Percentiles rank a stretch among this genome's conserved stretches.
These are phyloP conservation scores for Aporophyla nigra DNA, from an alignment of 2,888 invertebrate genomes.

Conservation along the genomic window DNA sequence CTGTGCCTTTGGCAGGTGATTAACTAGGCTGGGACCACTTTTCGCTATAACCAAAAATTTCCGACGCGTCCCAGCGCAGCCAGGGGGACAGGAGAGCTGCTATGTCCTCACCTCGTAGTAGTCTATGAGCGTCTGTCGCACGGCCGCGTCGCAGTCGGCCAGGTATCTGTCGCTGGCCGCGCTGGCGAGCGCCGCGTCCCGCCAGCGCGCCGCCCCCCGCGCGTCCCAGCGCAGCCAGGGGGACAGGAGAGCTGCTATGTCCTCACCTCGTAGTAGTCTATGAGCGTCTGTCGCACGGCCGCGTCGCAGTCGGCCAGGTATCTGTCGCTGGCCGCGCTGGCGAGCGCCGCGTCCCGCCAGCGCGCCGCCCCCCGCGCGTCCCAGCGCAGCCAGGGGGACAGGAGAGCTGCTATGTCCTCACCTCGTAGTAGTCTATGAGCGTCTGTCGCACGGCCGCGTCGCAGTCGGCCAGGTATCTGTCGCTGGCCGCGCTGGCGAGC, in stretches of 20 bases:
- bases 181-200: constrained; percentile 90
- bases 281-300: constrained; percentile 82
- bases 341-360: constrained; percentile 92
- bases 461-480: constrained; percentile 91
- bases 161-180: constrained; percentile 92
- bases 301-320: constrained; percentile 90
- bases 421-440: constrained; percentile 81
- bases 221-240: constrained; percentile 42
- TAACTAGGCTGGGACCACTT: background rate
- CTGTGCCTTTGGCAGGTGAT: too few relatives aligned
- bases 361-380: constrained; percentile 78
- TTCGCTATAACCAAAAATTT: too few relatives aligned
- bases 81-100: constrained; percentile 51
- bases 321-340: constrained; percentile 91
- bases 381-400: too few relatives aligned
- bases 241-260: too few relatives aligned
- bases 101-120: too few relatives aligned
- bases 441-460: constrained; percentile 86
- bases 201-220: constrained; percentile 92
- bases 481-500: constrained; percentile 91
- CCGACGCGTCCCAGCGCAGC: too few relatives aligned
- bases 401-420: too few relatives aligned
- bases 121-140: constrained; percentile 84
- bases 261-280: too few relatives aligned
- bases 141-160: constrained; percentile 85